A percentile compares a stretch with the other conserved stretches of the same genome.
Conservation (phyloP, 2,113 vertebrate species). For the Pelobates fuscus region DNA sequence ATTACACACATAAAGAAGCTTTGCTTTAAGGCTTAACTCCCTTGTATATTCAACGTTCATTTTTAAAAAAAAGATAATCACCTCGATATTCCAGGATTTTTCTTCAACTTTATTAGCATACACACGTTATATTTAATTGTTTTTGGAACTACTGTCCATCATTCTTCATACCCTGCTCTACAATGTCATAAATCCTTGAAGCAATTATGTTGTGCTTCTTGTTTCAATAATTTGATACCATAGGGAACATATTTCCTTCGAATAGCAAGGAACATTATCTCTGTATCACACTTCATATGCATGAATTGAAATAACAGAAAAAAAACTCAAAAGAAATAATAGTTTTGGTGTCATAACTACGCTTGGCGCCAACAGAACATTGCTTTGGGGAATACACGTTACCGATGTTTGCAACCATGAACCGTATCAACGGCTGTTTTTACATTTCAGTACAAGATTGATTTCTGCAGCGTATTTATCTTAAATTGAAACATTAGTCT, state of each 20-base stretch:
- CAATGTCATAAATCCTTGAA: conserved; percentile 46
- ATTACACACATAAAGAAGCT: conserved; percentile 8
- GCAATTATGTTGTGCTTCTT: conserved; percentile 49
- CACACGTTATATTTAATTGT: conserved; percentile 44
- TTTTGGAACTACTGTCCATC: conserved; percentile 47
- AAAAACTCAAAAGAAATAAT: conserved; percentile 42
- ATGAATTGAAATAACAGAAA: conserved; percentile 47
- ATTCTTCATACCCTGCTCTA: conserved; percentile 29
- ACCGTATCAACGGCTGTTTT: conserved; percentile 34
- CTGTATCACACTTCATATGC: conserved; percentile 48
- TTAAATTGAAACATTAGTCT: conserved; percentile 39
- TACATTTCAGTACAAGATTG: conserved; percentile 44
- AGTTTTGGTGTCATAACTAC: conserved; percentile 37
- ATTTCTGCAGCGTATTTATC: conserved; percentile 44
- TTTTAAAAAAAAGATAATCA: conserved; percentile 28
- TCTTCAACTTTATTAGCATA: conserved; percentile 42
- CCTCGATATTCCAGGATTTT: conserved; percentile 31
- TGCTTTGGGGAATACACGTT: conserved; percentile 40
- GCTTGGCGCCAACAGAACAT: conserved; percentile 41
- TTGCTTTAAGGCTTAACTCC: conserved; percentile 26
- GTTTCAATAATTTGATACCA: conserved; percentile 49
- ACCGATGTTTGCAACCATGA: conserved; percentile 39
- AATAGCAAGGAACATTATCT: conserved; percentile 48
- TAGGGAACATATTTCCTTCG: conserved; percentile 44
- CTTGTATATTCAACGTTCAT: conserved; percentile 22